These are phyloP conservation scores for Crocidura indochinensis DNA, from an alignment of 2,797 vertebrate genomes.

Conservation along the genomic window DNA sequence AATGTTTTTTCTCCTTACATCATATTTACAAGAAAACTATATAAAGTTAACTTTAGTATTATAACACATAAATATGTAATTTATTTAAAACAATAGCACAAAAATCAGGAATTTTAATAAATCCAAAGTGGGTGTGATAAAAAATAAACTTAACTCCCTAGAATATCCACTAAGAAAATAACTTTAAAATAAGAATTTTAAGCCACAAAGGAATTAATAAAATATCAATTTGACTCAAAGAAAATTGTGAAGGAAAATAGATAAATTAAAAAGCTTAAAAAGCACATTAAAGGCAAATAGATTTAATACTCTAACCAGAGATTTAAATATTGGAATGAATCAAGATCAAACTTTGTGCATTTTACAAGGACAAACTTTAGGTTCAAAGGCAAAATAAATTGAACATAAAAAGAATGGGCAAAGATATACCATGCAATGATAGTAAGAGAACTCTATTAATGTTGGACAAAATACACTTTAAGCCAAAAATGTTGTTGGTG, in stretches of 20 bases:
- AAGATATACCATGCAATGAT: constrained; percentile 1
- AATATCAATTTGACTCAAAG: constrained; percentile 35
- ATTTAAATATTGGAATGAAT: background rate
- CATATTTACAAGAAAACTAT: constrained; percentile 56
- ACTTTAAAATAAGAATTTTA: background rate
- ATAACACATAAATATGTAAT: background rate
- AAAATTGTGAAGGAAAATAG: background rate
- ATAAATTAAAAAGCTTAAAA: constrained; percentile 4
- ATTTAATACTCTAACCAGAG: constrained; percentile 15
- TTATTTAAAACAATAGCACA: background rate
- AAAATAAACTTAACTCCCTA: constrained; percentile 2
- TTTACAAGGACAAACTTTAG: constrained; percentile 34
- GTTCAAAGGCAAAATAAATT: constrained; percentile 30
- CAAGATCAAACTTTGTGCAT: background rate
- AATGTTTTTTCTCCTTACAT: constrained; percentile 24
- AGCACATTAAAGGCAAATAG: background rate
- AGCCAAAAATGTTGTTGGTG: background rate
- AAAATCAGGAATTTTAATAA: background rate
- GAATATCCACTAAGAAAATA: constrained; percentile 5
- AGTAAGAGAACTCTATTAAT: background rate
- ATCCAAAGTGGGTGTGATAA: background rate
- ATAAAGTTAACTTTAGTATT: constrained; percentile 46
- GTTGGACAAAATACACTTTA: constrained; percentile 34
- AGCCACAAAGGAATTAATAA: background rate
- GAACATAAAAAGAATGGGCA: background rate